Conservation (phyloP, 2,113 vertebrate genomes). For the Macrotus californicus region DNA sequence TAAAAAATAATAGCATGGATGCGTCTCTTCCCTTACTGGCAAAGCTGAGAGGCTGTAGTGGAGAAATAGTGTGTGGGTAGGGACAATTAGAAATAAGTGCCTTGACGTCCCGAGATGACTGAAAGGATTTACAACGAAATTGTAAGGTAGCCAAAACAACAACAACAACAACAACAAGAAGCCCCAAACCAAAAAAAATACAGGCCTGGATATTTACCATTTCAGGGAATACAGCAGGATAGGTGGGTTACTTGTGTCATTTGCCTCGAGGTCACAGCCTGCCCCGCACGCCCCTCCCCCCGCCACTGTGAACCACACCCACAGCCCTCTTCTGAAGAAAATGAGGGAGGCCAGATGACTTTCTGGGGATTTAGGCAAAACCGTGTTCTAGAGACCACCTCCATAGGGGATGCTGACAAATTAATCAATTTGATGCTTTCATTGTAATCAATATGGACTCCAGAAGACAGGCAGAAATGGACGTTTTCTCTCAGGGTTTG, state of each 20-base stretch:
- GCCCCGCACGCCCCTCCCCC: too few relatives aligned
- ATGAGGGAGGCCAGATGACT: not conserved
- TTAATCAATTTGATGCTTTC: not conserved
- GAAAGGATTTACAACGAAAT: not conserved
- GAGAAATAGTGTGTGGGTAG: not conserved
- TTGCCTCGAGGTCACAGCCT: not conserved
- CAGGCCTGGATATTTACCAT: not conserved
- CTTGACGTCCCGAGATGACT: not conserved
- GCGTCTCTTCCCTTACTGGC: not conserved
- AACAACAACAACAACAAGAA: not conserved
- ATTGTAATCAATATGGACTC: not conserved
- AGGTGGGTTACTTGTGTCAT: not conserved
- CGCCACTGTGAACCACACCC: too few relatives aligned
- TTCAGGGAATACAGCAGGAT: not conserved
- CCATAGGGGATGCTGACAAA: not conserved
- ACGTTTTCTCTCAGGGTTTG: not conserved
- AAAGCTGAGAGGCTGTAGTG: not conserved
- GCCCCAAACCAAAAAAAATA: not conserved
- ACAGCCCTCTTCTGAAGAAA: not conserved
- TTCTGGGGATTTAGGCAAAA: not conserved
- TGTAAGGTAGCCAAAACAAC: not conserved
- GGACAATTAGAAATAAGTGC: not conserved
- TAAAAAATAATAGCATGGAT: not conserved
- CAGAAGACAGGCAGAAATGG: not conserved
- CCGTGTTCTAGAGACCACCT: not conserved